Evolutionary conservation across 1,140 invertebrate species (phyloP).

Genomic region (Zaprionus ghesquierei): DNA sequence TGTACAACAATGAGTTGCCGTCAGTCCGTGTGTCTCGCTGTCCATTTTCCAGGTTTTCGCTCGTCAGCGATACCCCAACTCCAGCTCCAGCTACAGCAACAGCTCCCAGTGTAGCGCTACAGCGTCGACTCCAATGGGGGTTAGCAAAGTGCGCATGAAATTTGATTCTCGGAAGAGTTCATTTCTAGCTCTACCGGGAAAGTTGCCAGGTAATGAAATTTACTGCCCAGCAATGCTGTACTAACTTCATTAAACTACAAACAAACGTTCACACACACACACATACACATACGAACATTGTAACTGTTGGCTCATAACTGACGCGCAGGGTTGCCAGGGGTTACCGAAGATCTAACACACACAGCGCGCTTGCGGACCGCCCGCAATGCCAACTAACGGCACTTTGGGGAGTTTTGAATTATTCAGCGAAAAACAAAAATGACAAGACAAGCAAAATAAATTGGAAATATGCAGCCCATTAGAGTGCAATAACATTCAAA

Average conservation of each 20-base stretch:
- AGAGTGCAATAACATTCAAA: slow-evolving; percentile 61
- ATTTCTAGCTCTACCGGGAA: slow-evolving; percentile 58
- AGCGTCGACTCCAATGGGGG: slow-evolving; percentile 18
- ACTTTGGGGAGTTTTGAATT: slow-evolving; percentile 40
- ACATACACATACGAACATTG: not conserved
- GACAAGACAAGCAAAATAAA: slow-evolving; percentile 24
- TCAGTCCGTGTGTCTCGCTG: not conserved
- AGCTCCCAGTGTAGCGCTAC: not conserved
- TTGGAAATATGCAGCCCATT: slow-evolving; percentile 42
- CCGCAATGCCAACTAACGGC: slow-evolving; percentile 35
- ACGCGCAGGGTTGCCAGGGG: slow-evolving; percentile 44
- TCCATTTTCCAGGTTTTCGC: slow-evolving; percentile 32
- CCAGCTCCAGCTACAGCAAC: not conserved
- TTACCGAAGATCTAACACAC: slow-evolving; percentile 33
- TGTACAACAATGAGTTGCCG: slow-evolving; percentile 48
- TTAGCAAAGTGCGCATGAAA: slow-evolving; percentile 71
- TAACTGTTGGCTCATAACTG: slow-evolving; percentile 15
- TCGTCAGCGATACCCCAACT: slow-evolving; percentile 35
- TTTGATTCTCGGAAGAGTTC: slow-evolving; percentile 77
- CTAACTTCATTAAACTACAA: slow-evolving; percentile 52
- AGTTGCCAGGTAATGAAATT: slow-evolving; percentile 62
- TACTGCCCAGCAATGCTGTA: slow-evolving; percentile 35
- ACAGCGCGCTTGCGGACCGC: slow-evolving; percentile 18
- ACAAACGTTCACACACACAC: slow-evolving; percentile 12
- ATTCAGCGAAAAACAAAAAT: slow-evolving; percentile 13